Conservation (phyloP, 2,113 vertebrate genomes). For the Poecilia latipinna region DNA sequence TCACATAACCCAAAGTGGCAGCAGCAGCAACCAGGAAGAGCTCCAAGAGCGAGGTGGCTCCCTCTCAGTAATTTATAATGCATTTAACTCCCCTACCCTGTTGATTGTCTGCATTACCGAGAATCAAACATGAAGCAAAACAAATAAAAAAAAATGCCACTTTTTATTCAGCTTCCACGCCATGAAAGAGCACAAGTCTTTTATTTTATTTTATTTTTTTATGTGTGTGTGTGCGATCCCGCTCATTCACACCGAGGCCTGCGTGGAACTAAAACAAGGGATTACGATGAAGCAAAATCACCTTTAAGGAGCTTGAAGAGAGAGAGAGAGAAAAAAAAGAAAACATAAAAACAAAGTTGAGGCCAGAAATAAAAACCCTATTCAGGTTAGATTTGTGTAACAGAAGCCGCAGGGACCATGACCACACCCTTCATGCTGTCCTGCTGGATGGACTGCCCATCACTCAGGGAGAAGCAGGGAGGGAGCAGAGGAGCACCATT, state of each 20-base stretch:
- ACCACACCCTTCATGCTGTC: conserved; percentile 33
- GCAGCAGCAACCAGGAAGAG: conserved; percentile 76
- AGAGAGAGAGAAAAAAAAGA: conserved; percentile 6
- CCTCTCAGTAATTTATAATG: conserved; percentile 80
- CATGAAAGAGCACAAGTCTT: conserved; percentile 73
- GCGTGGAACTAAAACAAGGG: conserved; percentile 60
- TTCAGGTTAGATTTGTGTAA: conserved; percentile 8
- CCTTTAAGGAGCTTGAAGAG: conserved; percentile 48
- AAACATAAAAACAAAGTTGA: conserved; percentile 48
- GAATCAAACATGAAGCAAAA: conserved; percentile 74
- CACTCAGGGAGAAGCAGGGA: conserved; percentile 9
- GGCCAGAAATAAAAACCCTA: conserved; percentile 25
- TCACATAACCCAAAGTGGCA: conserved; percentile 84
- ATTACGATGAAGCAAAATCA: conserved; percentile 65
- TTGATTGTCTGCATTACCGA: conserved; percentile 79
- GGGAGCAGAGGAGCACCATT: conserved; percentile 39
- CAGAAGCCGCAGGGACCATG: conserved; percentile 27
- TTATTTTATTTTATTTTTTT: conserved; percentile 47
- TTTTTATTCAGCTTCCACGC: conserved; percentile 77
- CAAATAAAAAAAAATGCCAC: conserved; percentile 76
- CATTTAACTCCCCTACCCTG: conserved; percentile 80
- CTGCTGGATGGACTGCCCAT: conserved; percentile 1
- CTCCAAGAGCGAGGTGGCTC: conserved; percentile 78
- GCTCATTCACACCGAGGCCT: conserved; percentile 56
- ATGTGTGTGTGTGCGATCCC: background rate